Evolutionary conservation across 2,113 vertebrate genomes (phyloP), one percentile per base, ranked within the genome.

Genomic region (Murina feae): DNA sequence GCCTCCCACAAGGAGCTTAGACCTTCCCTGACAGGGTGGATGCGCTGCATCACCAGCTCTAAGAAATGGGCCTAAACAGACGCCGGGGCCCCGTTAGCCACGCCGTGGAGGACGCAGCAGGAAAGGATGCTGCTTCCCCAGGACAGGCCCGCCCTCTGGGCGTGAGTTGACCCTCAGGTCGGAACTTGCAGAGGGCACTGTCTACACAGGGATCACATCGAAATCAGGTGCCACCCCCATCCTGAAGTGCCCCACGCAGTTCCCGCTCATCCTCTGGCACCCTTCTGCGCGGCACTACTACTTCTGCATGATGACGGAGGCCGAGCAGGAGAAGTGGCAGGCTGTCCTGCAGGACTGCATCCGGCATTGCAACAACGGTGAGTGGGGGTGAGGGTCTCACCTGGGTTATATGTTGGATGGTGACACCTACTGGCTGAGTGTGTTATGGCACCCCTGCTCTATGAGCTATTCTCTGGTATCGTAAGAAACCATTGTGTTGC

Each of bases 301-400:
- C 98, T 99, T 99, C 98, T 99, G 99, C 0, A 98, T 99, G 95
- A 98, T 99, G 98, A 99, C 99, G 0, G 99, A 99, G 96, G 99
- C 99, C 44, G 99, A 99, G 97, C 99, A 99, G 97, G 97, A 98
- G 93, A 99, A 99, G 97, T 99, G 99, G 99, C 98, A 98, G 2
- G 99, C 99, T 0, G 99, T 99, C 39, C 98, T 99, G 97, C 99
- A 99, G 98, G 99, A 99, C 96, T 99, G 99, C 0, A 97, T 99
- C 49, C 95, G 99, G 12, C 99, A 99, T 96, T 97, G 98, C 97
- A 99, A 99, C 98, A 99, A 99, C 0, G 99, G 99, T 99, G 98
- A 98, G 99, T 1, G 0, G 1, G 1, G 14, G 12, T 0, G 2
- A 17, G 17, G 18, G 3, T 42, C 10, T 2, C 5, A 0, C 20